These are phyloP conservation scores for Formica selysi DNA, from an alignment of 1,140 invertebrate genomes.

Conservation along the genomic window DNA sequence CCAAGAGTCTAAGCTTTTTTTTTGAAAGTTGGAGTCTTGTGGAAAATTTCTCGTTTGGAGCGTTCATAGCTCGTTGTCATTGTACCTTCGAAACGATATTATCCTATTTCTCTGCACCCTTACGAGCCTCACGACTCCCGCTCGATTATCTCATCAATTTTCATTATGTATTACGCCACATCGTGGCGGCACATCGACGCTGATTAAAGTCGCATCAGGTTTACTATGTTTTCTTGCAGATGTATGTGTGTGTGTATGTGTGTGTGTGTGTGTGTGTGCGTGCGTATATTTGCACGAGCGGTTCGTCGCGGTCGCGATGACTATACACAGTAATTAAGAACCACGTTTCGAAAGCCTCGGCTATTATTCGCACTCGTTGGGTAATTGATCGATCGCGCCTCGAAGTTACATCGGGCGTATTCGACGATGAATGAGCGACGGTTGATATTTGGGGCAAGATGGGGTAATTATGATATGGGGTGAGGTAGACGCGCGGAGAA, in stretches of 20 bases:
- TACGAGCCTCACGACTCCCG: constrained; percentile 31
- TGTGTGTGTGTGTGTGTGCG: not conserved
- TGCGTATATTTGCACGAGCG: not conserved
- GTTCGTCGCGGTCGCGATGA: constrained; percentile 52
- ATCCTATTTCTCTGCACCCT: constrained; percentile 72
- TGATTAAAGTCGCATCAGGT: constrained; percentile 71
- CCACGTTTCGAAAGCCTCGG: constrained; percentile 47
- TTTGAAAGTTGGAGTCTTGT: not conserved
- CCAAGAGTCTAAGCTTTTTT: not conserved
- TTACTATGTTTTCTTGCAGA: constrained; percentile 73
- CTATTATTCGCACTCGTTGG: constrained; percentile 73
- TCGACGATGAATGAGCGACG: constrained; percentile 73
- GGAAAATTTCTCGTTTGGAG: constrained; percentile 12
- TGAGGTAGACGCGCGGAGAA: not conserved
- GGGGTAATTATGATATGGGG: constrained; percentile 41
- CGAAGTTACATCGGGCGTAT: constrained; percentile 66
- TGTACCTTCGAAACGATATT: constrained; percentile 74
- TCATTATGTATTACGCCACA: constrained; percentile 74
- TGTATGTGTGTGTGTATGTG: not conserved
- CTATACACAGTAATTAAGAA: constrained; percentile 76
- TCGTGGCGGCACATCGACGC: constrained; percentile 69
- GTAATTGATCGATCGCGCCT: constrained; percentile 77
- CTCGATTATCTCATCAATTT: constrained; percentile 81
- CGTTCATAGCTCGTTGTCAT: constrained; percentile 60
- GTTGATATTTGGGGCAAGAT: constrained; percentile 61